These are phyloP conservation scores for Eurytoma californica DNA, from an alignment of 2,888 invertebrate species.

Conservation along the genomic window DNA sequence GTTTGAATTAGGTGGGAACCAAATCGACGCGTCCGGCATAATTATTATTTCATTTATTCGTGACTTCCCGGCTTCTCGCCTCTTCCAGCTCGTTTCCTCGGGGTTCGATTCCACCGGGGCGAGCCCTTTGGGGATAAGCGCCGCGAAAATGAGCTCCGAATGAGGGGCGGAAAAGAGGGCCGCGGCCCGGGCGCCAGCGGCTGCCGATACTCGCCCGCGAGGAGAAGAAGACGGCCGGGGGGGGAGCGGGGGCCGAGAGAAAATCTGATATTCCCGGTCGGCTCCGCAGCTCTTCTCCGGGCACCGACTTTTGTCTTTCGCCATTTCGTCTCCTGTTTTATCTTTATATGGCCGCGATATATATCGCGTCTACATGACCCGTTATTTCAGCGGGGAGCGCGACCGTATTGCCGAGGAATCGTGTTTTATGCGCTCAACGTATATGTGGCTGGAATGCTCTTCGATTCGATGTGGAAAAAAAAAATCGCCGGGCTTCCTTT, in stretches of 20 bases:
- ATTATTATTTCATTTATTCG: constrained; percentile 7
- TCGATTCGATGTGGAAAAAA: neutral
- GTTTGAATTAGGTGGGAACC: neutral
- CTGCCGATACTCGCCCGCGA: neutral
- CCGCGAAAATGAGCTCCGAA: constrained; percentile 23
- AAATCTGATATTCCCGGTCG: constrained; percentile 28
- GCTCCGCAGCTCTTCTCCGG: constrained; percentile 1
- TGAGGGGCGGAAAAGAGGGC: neutral
- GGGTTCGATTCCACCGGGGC: neutral
- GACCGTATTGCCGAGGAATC: constrained; percentile 7
- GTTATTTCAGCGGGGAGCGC: neutral
- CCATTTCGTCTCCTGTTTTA: constrained; percentile 21
- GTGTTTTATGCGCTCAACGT: constrained; percentile 1
- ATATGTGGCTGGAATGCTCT: neutral
- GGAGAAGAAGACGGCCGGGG: neutral
- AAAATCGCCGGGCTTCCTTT: no score
- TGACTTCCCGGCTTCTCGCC: neutral
- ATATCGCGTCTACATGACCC: constrained; percentile 5
- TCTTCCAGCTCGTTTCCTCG: neutral
- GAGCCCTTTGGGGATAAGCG: constrained; percentile 35
- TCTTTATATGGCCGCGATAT: constrained; percentile 25
- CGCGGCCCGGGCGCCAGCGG: neutral
- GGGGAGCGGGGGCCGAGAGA: neutral
- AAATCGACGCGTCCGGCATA: neutral
- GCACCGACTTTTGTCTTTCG: constrained; percentile 26